Evolutionary conservation across 2,888 invertebrate species (phyloP), one percentile per base, ranked within the genome.

Genomic region (Alloscopus bannaensis): DNA sequence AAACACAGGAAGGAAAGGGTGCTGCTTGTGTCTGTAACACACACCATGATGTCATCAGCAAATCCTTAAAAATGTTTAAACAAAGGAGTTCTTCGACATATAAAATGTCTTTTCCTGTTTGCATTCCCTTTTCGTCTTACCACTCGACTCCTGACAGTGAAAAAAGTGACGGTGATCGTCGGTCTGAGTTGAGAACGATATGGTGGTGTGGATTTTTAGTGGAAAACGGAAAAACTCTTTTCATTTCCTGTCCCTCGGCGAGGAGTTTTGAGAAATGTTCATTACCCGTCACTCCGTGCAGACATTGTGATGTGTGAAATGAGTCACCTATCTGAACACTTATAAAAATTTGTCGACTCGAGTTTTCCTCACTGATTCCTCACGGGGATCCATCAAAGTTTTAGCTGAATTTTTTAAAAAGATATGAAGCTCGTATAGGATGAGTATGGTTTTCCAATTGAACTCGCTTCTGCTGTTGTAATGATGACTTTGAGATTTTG

Each of bases 1-100:
- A 47, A 47, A 3, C 50, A 69, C 42, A 40, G 69, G 69, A 69
- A 60, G 60, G 59, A 71, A 60, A 71, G 60, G 60, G 71, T 71
- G 71, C 71, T 71, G 57, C 11, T 69, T 42, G 52, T 66, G n/a
- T n/a, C n/a, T 68, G 66, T 65, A 50, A n/a, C 36, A 68, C 29
- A 29, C 50, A 36, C 20, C 36, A 36, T 40, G 59, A 42, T 69
- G 42, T 57, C 69, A 57, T 55, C 57, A 68, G 45, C 52, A 29
- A 11, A n/a, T n/a, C n/a, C n/a, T n/a, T n/a, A n/a, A n/a, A n/a
- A n/a, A n/a, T n/a, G n/a, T n/a, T n/a, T 36, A 13, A 36, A 36
- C 36, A n/a, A 47, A n/a, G n/a, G 47, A 18, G 8, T 36, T 36
- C 36, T 36, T 36, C 36, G 6, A 36, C 13, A 13, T 8, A 36